Percentiles rank a stretch among this genome's conserved stretches.
These are phyloP conservation scores for Brachionus rotundiformis DNA, from an alignment of 1,140 invertebrate genomes.

Conservation along the genomic window DNA sequence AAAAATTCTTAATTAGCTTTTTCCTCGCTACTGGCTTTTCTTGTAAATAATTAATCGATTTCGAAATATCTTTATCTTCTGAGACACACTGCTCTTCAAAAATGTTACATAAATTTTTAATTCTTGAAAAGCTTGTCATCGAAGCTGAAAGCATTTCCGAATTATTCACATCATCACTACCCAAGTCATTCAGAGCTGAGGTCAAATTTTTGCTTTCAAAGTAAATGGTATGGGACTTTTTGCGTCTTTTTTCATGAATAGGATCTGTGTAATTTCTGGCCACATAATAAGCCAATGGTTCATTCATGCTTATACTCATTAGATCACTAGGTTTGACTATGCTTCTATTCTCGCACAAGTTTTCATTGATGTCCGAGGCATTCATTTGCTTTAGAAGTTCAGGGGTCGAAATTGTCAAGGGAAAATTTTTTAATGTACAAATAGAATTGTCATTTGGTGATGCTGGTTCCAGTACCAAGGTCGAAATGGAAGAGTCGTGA, in stretches of 20 bases:
- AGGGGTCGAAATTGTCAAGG: neutral
- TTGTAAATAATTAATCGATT: slow-evolving; percentile 29
- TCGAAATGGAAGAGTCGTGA: slow-evolving; percentile 38
- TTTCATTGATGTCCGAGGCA: neutral
- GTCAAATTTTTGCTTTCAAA: neutral
- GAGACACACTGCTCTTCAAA: neutral
- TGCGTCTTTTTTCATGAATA: neutral
- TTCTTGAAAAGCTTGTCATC: slow-evolving; percentile 22
- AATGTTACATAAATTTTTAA: slow-evolving; percentile 19
- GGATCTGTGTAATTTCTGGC: neutral
- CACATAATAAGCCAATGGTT: neutral
- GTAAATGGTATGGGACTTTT: neutral
- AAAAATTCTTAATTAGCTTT: neutral
- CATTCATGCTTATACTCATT: slow-evolving; percentile 15
- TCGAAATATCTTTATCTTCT: neutral
- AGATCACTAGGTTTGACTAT: neutral
- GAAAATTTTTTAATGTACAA: slow-evolving; percentile 35
- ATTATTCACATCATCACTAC: neutral
- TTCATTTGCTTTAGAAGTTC: slow-evolving; percentile 21
- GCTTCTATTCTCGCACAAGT: neutral
- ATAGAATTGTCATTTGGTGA: neutral
- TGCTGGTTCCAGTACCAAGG: neutral
- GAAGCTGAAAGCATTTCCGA: neutral
- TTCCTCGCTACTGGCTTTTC: neutral
- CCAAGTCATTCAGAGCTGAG: neutral